Evolutionary conservation across 2,888 invertebrate species (phyloP).

Genomic region (Crossocerus cetratus): DNA sequence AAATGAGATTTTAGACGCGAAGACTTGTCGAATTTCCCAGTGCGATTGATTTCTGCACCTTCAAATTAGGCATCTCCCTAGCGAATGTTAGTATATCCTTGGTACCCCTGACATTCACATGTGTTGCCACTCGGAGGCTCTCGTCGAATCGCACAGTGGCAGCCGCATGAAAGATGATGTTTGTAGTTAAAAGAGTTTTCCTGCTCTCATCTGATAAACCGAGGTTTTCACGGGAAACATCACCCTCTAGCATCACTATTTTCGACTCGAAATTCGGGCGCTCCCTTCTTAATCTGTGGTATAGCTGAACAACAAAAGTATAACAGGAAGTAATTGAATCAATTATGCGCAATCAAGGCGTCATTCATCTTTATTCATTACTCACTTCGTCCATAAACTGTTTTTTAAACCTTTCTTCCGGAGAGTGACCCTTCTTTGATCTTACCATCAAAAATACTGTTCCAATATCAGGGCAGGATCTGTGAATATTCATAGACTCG

Average conservation of each 20-base stretch:
- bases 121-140: conserved; percentile 81
- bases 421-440: conserved; percentile 71
- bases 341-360: background rate
- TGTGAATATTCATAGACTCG: conserved; percentile 35
- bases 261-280: conserved; percentile 78
- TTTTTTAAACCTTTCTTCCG: conserved; percentile 68
- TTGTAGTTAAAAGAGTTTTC: conserved; percentile 77
- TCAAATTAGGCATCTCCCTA: conserved; percentile 82
- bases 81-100: conserved; percentile 82
- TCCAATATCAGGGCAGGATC: conserved; percentile 70
- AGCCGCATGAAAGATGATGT: conserved; percentile 86
- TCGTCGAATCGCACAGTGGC: conserved; percentile 88
- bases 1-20: background rate
- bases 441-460: conserved; percentile 72
- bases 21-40: background rate
- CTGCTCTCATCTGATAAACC: conserved; percentile 79
- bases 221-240: conserved; percentile 77
- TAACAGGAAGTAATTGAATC: background rate
- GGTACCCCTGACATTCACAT: conserved; percentile 85
- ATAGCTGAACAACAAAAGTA: conserved; percentile 74
- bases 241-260: conserved; percentile 80
- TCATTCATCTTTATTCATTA: conserved; percentile 16
- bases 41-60: conserved; percentile 75
- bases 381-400: conserved; percentile 72
- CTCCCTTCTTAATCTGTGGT: conserved; percentile 77